Evolutionary conservation across 1,140 invertebrate species (phyloP), one percentile per base, ranked within the genome.

Genomic region (Tetranychus urticae): DNA sequence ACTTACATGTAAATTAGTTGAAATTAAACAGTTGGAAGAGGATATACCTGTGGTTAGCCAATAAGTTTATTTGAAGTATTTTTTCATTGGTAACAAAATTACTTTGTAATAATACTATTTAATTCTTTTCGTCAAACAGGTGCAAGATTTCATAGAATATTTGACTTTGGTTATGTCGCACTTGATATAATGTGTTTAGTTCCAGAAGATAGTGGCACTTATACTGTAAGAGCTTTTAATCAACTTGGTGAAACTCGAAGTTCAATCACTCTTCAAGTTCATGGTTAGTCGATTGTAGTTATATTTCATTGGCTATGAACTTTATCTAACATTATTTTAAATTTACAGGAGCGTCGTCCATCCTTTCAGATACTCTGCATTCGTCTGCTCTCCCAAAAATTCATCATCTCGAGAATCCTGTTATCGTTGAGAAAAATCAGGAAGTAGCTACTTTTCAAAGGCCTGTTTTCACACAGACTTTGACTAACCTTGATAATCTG

Each of bases 21-120:
- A 84, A 64, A 82, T 82, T 47, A 86, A 88, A 63, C 92, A 96
- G 74, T 78, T 98, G 68, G 92, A 98, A 76, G 90, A 89, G n/a
- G 91, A 88, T 4, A 73, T 98, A 5, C 86, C 88, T 6, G 90
- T 90, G 1, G 86, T 90, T 0, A 91, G 90, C 70, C 91, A 97
- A 74, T 86, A 88, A 6, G 90, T 86, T 1, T 88, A 96, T 85
- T 81, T 82, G 61, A 86, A 96, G 34, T 88, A 94, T 75, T 96
- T 91, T 91, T 92, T 80, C 71, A 83, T 86, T 23, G 23, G 23
- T 23, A 23, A 23, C 23, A 23, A 23, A 23, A 23, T 23, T 23
- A 23, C 23, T 23, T 23, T 23, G 23, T 23, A 23, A 23, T 23
- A 23, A 23, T 23, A 23, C 23, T 23, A 70, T 88, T 96, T 74